Evolutionary conservation across 2,888 invertebrate species (phyloP).

Genomic region (Lymantria dispar): DNA sequence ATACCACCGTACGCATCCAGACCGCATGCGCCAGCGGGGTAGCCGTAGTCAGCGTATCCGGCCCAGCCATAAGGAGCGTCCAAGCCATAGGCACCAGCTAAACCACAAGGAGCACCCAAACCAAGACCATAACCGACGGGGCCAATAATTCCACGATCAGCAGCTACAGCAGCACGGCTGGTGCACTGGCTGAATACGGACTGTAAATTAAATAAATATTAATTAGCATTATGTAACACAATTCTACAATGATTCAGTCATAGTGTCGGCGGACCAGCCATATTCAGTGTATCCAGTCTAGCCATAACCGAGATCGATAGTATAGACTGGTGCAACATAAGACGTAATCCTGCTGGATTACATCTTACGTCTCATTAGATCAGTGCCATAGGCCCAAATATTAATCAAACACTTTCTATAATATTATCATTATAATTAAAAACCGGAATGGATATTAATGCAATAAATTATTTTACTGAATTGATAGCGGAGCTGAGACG

Average conservation of each 20-base stretch:
- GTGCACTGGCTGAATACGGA: conserved; percentile 8
- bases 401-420: neutral
- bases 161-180: conserved; percentile 7
- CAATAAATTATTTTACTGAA: too few relatives aligned
- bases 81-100: neutral
- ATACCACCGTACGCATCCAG: conserved; percentile 4
- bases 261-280: too few relatives aligned
- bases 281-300: too few relatives aligned
- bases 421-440: too few relatives aligned
- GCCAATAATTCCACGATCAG: neutral
- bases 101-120: neutral
- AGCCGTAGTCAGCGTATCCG: neutral
- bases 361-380: too few relatives aligned
- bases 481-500: too few relatives aligned
- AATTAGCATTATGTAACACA: neutral
- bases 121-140: neutral
- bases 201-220: conserved; percentile 8
- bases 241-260: neutral
- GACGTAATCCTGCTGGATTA: too few relatives aligned
- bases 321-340: too few relatives aligned
- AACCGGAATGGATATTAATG: too few relatives aligned
- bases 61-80: conserved; percentile 5
- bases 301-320: neutral
- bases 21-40: neutral
- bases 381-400: conserved; percentile 18